A percentile compares a stretch with the other conserved stretches of the same genome.
phyloP scores from a whole-genome alignment of 2,797 vertebrate species.

The Scleropages formosus region DNA sequence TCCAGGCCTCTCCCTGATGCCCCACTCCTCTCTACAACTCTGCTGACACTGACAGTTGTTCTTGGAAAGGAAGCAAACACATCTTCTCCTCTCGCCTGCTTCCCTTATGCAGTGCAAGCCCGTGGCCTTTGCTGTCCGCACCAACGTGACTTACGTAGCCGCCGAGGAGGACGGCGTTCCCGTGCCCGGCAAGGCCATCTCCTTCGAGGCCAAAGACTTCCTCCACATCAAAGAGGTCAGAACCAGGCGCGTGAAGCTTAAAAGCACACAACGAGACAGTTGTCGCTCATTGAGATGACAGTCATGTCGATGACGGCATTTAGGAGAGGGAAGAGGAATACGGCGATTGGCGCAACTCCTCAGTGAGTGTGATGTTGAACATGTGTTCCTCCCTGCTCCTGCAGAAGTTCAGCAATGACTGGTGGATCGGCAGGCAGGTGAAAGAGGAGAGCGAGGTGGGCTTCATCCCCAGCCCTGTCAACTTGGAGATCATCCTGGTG shows the following conservation, averaged over 20 bases:
- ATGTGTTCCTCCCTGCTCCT: not conserved
- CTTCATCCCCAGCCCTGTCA: constrained; percentile 97
- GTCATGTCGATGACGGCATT: not conserved
- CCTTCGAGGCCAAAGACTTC: constrained; percentile 96
- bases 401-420: constrained; percentile 98
- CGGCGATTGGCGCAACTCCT: too few relatives aligned
- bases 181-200: constrained; percentile 90
- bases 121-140: constrained; percentile 95
- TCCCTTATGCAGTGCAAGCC: constrained; percentile 68
- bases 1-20: too few relatives aligned
- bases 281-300: not conserved
- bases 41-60: not conserved
- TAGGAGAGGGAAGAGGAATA: not conserved
- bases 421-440: constrained; percentile 95
- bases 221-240: constrained; percentile 97
- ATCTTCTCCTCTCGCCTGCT: not conserved
- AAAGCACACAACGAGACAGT: too few relatives aligned
- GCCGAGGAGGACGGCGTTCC: constrained; percentile 93
- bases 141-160: constrained; percentile 93
- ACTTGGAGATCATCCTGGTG: constrained; percentile 95
- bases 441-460: constrained; percentile 97
- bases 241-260: not conserved
- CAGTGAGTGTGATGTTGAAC: too few relatives aligned
- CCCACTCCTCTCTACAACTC: not conserved
- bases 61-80: not conserved